Conservation (phyloP, 2,797 vertebrate genomes). For the Pristis pectinata region DNA sequence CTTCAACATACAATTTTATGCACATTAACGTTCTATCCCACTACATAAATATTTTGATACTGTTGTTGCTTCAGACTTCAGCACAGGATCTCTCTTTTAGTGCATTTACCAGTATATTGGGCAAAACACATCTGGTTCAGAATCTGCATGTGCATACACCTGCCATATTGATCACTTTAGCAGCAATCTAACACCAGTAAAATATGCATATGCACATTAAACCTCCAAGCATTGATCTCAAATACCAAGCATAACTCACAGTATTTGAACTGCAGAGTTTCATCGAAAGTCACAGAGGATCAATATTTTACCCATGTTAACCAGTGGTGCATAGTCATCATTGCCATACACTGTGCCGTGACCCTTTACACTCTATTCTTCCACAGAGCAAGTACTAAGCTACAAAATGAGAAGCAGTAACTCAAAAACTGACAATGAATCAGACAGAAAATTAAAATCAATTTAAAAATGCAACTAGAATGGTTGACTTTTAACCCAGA, state of each 20-base stretch:
- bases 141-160: neutral
- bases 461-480: neutral
- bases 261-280: neutral
- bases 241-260: neutral
- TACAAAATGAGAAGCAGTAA: neutral
- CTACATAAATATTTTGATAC: too few relatives aligned
- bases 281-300: neutral
- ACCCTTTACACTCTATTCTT: neutral
- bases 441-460: neutral
- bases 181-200: neutral
- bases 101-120: neutral
- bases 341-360: neutral
- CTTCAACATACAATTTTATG: too few relatives aligned
- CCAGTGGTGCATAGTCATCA: neutral
- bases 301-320: neutral
- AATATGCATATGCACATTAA: neutral
- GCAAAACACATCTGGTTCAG: neutral
- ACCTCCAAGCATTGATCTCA: neutral
- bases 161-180: neutral
- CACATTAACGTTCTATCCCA: too few relatives aligned
- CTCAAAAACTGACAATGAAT: neutral
- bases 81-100: neutral
- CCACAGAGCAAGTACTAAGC: neutral
- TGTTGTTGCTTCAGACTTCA: neutral
- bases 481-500: neutral